Evolutionary conservation across 2,797 vertebrate species (phyloP).

Genomic region (Pseudotriccus pelzelni): DNA sequence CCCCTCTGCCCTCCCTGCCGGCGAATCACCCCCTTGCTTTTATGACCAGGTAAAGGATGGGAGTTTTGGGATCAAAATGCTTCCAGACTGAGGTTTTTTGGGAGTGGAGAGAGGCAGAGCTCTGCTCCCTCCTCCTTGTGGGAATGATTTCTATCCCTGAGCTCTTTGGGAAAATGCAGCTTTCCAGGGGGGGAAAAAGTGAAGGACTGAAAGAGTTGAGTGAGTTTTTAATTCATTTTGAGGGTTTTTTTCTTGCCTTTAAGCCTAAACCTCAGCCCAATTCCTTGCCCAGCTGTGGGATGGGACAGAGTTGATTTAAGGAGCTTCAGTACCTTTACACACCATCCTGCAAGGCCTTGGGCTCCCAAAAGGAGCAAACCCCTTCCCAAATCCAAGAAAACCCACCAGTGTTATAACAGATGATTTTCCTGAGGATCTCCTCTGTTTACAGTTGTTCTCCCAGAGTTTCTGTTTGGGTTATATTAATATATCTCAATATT

Average conservation of each 20-base stretch:
- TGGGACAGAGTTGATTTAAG: neutral
- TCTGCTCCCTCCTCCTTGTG: rapidly evolving
- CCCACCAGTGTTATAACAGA: rapidly evolving
- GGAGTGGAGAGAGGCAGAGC: neutral
- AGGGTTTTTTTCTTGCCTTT: neutral
- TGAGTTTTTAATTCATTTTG: rapidly evolving
- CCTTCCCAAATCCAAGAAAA: neutral
- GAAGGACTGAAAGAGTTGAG: neutral
- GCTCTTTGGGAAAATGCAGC: neutral
- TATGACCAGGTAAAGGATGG: rapidly evolving
- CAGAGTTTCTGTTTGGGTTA: neutral
- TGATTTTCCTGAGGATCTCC: rapidly evolving
- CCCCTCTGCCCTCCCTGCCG: neutral
- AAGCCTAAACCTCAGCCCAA: neutral
- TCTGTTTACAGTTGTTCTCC: neutral
- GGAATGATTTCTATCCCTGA: neutral
- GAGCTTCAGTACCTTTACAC: neutral
- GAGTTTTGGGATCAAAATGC: neutral
- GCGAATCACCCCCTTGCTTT: rapidly evolving
- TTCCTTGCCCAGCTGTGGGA: neutral
- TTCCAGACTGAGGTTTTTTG: neutral
- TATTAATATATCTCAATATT: too few species aligned
- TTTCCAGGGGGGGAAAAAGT: neutral
- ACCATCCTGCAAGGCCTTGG: neutral
- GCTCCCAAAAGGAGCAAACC: neutral